Evolutionary conservation across 2,888 invertebrate genomes (phyloP).

Genomic region (Exocentrus adspersus): DNA sequence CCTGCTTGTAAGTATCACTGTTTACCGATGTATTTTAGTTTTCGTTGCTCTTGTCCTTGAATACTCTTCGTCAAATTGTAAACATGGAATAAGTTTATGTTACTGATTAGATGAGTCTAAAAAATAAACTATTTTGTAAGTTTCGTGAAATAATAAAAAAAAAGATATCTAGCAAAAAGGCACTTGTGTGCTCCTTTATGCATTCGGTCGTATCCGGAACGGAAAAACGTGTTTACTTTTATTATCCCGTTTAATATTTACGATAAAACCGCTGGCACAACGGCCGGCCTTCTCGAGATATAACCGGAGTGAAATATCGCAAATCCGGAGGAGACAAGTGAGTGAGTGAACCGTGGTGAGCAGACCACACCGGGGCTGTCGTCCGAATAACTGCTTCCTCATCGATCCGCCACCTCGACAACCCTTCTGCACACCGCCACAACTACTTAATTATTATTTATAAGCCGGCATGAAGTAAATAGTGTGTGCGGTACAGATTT

Average conservation of each 20-base stretch:
- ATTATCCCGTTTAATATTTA: neutral
- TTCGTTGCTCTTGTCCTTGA: neutral
- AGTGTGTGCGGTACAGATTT: neutral
- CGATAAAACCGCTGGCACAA: neutral
- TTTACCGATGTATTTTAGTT: neutral
- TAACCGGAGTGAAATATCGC: conserved; percentile 30
- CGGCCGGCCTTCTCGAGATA: conserved; percentile 22
- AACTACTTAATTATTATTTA: conserved; percentile 33
- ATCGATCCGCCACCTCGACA: conserved; percentile 53
- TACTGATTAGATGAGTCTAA: too few species aligned
- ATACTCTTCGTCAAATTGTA: too few species aligned
- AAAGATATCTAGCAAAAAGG: too few species aligned
- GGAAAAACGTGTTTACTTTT: conserved; percentile 1
- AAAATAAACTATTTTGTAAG: too few species aligned
- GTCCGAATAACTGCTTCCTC: conserved; percentile 62
- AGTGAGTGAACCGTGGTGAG: conserved; percentile 38
- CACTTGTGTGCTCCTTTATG: too few species aligned
- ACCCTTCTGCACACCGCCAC: conserved; percentile 31
- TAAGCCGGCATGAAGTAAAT: conserved; percentile 14
- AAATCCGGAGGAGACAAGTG: conserved; percentile 42
- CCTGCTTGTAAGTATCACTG: neutral
- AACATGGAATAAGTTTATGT: too few species aligned
- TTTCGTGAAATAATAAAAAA: too few species aligned
- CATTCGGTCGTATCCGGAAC: neutral
- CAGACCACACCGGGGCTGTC: conserved; percentile 54